Conservation (phyloP, 2,888 invertebrate species). For the Drosophila peninsularis region DNA sequence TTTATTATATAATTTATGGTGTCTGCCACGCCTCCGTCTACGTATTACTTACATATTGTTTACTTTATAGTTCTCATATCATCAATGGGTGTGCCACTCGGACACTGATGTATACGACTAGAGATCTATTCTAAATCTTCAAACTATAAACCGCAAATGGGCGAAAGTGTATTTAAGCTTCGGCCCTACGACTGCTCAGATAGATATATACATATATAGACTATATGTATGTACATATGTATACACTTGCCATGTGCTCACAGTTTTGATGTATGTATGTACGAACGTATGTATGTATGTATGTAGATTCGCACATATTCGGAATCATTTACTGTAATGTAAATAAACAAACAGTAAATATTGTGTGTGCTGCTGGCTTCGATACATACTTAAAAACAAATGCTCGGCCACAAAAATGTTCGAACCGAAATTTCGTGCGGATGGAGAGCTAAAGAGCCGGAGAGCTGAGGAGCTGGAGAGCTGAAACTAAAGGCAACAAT, state of each 20-base stretch:
- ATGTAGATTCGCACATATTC: slow-evolving; percentile 1
- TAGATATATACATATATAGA: background rate
- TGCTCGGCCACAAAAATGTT: slow-evolving; percentile 48
- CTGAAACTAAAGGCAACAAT: slow-evolving; percentile 29
- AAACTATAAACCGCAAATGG: slow-evolving; percentile 1
- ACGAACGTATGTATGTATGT: background rate
- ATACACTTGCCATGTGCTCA: slow-evolving; percentile 1
- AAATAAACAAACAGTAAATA: slow-evolving; percentile 58
- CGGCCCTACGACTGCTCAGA: background rate
- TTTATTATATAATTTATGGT: background rate
- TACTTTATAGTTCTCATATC: too few species aligned
- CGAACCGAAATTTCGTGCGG: slow-evolving; percentile 33
- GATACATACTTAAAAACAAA: slow-evolving; percentile 61
- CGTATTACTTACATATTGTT: too few species aligned
- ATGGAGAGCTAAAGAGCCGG: slow-evolving; percentile 21
- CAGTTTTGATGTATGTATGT: background rate
- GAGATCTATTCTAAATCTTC: background rate
- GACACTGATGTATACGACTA: background rate
- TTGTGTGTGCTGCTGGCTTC: slow-evolving; percentile 33
- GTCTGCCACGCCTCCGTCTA: background rate
- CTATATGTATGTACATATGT: background rate
- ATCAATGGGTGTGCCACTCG: background rate
- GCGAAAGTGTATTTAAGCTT: background rate
- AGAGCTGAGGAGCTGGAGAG: slow-evolving; percentile 20
- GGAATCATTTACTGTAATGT: slow-evolving; percentile 64